Evolutionary conservation across 2,797 vertebrate genomes (phyloP).

Genomic region (Chrysocyon brachyurus): DNA sequence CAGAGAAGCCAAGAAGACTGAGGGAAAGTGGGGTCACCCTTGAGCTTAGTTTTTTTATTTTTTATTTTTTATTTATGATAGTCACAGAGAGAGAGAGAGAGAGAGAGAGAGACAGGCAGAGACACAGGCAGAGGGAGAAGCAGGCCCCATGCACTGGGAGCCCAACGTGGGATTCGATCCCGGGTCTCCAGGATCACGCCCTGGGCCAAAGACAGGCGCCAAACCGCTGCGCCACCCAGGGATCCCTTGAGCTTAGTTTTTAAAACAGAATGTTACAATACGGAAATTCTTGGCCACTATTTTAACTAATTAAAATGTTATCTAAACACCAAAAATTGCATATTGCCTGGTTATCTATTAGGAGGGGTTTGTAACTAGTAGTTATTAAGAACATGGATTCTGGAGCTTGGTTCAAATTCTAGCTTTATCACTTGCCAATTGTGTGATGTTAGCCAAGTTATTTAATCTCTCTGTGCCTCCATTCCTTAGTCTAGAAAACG

Average conservation of each 20-base stretch:
- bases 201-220: too few species aligned
- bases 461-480: background rate
- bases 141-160: too few species aligned
- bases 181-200: too few species aligned
- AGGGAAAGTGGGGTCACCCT: background rate
- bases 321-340: background rate
- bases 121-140: too few species aligned
- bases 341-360: background rate
- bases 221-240: too few species aligned
- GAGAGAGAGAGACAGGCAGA: too few species aligned
- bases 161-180: too few species aligned
- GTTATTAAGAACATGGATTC: background rate
- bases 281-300: background rate
- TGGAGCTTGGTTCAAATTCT: background rate
- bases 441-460: background rate
- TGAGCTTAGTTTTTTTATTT: background rate
- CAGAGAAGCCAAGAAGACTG: background rate
- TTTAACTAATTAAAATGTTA: background rate
- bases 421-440: background rate
- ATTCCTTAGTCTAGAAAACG: background rate
- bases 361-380: background rate
- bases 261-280: conserved; percentile 45
- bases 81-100: too few species aligned
- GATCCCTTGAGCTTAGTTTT: background rate
- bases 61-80: too few species aligned